A percentile compares a stretch with the other conserved stretches of the same genome.
These are phyloP conservation scores for Remorina albescens DNA, from an alignment of 2,797 vertebrate species.

Conservation along the genomic window DNA sequence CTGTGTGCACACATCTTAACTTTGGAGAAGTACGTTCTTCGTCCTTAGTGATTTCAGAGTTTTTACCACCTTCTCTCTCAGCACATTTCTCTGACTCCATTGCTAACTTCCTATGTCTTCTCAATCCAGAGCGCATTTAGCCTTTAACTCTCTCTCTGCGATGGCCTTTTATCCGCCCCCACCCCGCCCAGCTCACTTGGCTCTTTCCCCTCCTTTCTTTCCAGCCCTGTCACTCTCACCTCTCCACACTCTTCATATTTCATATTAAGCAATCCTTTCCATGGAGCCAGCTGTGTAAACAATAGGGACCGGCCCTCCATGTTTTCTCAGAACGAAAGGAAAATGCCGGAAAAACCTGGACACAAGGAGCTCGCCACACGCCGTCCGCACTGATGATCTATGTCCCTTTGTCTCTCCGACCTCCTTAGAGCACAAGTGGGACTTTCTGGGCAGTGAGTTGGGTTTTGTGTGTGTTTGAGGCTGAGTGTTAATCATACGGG, in stretches of 20 bases:
- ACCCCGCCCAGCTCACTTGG: constrained; percentile 58
- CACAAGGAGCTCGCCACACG: constrained; percentile 64
- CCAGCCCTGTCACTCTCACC: constrained; percentile 59
- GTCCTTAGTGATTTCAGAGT: background rate
- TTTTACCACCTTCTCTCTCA: background rate
- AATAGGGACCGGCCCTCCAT: constrained; percentile 73
- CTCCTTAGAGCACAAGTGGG: constrained; percentile 69
- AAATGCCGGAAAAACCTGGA: constrained; percentile 65
- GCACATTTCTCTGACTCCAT: constrained; percentile 5
- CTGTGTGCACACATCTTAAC: constrained; percentile 12
- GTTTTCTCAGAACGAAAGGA: constrained; percentile 77
- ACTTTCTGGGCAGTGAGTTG: constrained; percentile 68
- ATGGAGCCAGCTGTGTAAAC: constrained; percentile 87
- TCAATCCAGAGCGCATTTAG: constrained; percentile 29
- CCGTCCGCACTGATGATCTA: constrained; percentile 68
- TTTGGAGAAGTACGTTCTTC: background rate
- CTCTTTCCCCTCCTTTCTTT: constrained; percentile 58
- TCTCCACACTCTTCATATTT: constrained; percentile 83
- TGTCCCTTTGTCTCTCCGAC: constrained; percentile 72
- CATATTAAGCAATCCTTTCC: constrained; percentile 87
- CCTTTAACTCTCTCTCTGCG: constrained; percentile 30
- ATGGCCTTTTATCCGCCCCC: constrained; percentile 32
- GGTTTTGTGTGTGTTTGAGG: constrained; percentile 53
- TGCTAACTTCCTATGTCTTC: constrained; percentile 24
- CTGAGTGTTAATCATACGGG: constrained; percentile 31